Percentiles rank a stretch among this genome's conserved stretches.
phyloP scores from a whole-genome alignment of 2,113 vertebrate genomes.

The Gila orcuttii region DNA sequence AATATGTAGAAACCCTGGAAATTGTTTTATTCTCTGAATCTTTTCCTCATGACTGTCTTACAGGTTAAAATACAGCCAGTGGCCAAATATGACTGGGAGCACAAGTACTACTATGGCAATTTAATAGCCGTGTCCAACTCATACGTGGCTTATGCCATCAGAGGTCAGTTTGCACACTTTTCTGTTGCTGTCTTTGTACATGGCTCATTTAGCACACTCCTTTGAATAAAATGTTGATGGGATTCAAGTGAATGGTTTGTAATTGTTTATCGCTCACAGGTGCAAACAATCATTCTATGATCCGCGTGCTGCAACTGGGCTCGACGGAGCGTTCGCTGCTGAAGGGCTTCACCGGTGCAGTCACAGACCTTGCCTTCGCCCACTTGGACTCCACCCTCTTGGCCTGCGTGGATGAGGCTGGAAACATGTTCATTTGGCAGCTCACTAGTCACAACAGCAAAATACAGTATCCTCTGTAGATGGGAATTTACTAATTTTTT shows the following conservation, averaged over 20 bases:
- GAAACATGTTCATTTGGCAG: slow-evolving; percentile 95
- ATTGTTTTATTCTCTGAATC: neutral
- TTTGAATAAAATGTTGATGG: neutral
- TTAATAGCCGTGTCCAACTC: slow-evolving; percentile 96
- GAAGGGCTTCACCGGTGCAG: slow-evolving; percentile 91
- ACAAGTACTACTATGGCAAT: slow-evolving; percentile 96
- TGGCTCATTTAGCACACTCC: neutral
- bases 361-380: slow-evolving; percentile 95
- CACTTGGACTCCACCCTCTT: slow-evolving; percentile 94
- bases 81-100: slow-evolving; percentile 98
- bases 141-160: slow-evolving; percentile 94
- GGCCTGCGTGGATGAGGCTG: slow-evolving; percentile 94
- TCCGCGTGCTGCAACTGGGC: slow-evolving; percentile 88
- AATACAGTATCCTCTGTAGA: slow-evolving; percentile 86
- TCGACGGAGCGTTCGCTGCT: slow-evolving; percentile 87
- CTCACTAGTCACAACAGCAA: slow-evolving; percentile 87
- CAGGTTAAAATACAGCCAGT: slow-evolving; percentile 99
- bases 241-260: neutral
- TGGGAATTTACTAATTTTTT: no score
- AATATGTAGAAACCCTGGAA: neutral
- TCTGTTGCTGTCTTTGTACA: neutral
- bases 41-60: slow-evolving; percentile 51
- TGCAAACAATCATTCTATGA: slow-evolving; percentile 92
- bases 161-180: slow-evolving; percentile 79
- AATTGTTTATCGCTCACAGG: slow-evolving; percentile 70